Percentiles rank a stretch among this genome's conserved stretches.
Conservation (phyloP, 2,797 vertebrate species). For the Chromobotia macracanthus region DNA sequence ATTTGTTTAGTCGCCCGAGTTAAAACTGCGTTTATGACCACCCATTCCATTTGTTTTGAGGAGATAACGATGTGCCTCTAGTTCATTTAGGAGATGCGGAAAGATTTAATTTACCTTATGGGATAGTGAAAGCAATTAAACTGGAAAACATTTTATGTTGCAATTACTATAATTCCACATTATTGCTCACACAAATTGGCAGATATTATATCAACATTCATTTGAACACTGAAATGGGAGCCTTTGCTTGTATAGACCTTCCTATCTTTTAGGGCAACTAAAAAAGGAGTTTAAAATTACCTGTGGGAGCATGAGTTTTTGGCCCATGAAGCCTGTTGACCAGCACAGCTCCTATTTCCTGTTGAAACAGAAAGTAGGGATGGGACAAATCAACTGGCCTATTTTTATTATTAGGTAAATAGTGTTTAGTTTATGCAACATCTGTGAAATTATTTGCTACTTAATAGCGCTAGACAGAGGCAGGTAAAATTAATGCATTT, state of each 20-base stretch:
- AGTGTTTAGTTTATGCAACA: background rate
- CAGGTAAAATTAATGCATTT: background rate
- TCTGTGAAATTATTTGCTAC: background rate
- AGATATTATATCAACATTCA: constrained; percentile 26
- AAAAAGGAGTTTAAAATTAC: background rate
- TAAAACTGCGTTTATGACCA: constrained; percentile 38
- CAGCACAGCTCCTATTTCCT: background rate
- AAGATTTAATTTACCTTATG: constrained; percentile 45
- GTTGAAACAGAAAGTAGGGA: background rate
- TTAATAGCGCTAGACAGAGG: background rate
- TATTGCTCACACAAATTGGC: constrained; percentile 46
- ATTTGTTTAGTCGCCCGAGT: constrained; percentile 35
- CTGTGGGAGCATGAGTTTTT: background rate
- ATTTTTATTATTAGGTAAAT: background rate
- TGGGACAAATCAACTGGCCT: background rate
- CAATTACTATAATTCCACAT: constrained; percentile 48
- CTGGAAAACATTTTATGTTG: constrained; percentile 42
- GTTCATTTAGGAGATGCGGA: constrained; percentile 50
- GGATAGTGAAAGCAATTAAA: constrained; percentile 51
- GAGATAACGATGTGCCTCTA: constrained; percentile 28
- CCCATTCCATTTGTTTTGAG: constrained; percentile 33
- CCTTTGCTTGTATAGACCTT: constrained; percentile 19
- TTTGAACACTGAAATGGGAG: constrained; percentile 26
- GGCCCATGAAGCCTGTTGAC: background rate
- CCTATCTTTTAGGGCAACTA: constrained; percentile 21